A percentile compares a stretch with the other conserved stretches of the same genome.
Evolutionary conservation across 2,113 vertebrate genomes (phyloP).

Genomic region (Platysteira castanea): DNA sequence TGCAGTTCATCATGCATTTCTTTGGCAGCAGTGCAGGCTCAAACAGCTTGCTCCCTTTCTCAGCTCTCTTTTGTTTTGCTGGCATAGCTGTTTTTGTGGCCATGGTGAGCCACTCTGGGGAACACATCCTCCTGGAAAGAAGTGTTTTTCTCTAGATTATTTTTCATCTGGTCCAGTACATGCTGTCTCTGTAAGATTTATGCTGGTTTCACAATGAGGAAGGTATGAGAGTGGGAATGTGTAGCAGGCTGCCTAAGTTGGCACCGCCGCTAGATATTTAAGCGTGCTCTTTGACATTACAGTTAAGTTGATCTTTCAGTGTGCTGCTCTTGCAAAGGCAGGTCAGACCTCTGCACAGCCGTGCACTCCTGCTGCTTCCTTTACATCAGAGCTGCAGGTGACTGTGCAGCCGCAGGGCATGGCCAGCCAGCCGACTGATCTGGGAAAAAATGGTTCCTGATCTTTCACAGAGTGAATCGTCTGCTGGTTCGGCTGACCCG

Average conservation of each 20-base stretch:
- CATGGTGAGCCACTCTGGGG: constrained; percentile 2
- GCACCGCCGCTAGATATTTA: neutral
- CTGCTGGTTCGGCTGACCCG: neutral
- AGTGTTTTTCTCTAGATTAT: constrained; percentile 19
- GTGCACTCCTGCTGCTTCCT: neutral
- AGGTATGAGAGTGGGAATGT: constrained; percentile 47
- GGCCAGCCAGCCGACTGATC: neutral
- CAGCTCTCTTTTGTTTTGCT: constrained; percentile 30
- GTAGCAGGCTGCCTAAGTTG: constrained; percentile 20
- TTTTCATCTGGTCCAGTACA: constrained; percentile 44
- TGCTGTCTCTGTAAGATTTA: constrained; percentile 25
- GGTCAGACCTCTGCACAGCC: neutral
- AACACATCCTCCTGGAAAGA: constrained; percentile 39
- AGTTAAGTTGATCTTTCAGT: neutral
- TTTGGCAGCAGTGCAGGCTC: constrained; percentile 18
- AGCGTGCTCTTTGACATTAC: constrained; percentile 13
- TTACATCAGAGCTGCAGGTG: neutral
- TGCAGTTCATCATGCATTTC: neutral
- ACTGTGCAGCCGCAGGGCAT: neutral
- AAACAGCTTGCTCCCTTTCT: neutral
- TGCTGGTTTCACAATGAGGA: constrained; percentile 7
- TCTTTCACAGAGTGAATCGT: neutral
- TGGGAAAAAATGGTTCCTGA: neutral
- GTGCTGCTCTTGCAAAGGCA: neutral
- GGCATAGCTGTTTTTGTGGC: constrained; percentile 9